Base-by-base conservation (phyloP, 23 tunicate genomes). In the Corella eumyota region DNA sequence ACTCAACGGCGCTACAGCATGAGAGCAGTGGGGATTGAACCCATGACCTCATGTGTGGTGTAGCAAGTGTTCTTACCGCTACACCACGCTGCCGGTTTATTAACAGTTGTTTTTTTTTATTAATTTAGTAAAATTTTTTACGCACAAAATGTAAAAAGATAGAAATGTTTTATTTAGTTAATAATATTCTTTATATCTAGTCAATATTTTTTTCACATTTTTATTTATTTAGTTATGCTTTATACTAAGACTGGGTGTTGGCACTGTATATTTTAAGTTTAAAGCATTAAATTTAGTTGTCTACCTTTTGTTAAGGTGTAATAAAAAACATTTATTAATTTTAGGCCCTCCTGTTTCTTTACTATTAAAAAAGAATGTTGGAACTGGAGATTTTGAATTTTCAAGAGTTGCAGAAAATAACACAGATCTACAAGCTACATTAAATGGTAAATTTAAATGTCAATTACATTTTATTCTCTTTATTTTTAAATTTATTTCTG, bases 261-360 rank as follows among this genome's bases (percentile, higher is more conserved):
- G 6, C 9, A 59, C 48, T 32, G 64, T 6, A 7, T 7, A 51
- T 7, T n/a, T 40, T n/a, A n/a, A n/a, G n/a, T n/a, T n/a, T n/a
- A n/a, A n/a, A n/a, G n/a, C n/a, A n/a, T n/a, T n/a, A n/a, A n/a
- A n/a, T n/a, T n/a, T n/a, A n/a, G n/a, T n/a, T n/a, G n/a, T n/a
- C n/a, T n/a, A n/a, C n/a, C n/a, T n/a, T n/a, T n/a, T n/a, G n/a
- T 15, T 40, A 40, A 51, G 15, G 20, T n/a, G 23, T 27, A 51
- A 51, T 51, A 51, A 6, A 26, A 31, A 20, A 55, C n/a, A 29
- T 3, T 0, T 62, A 1, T 31, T 58, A 32, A 19, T 51, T 17
- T n/a, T 33, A 81, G 91, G 68, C 5, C 69, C 62, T 35, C 91
- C 91, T 4, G 29, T 81, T 28, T 64, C 91, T 4, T 50, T 64